Conservation (phyloP, 1,140 invertebrate genomes). For the Ditylenchus dipsaci region DNA sequence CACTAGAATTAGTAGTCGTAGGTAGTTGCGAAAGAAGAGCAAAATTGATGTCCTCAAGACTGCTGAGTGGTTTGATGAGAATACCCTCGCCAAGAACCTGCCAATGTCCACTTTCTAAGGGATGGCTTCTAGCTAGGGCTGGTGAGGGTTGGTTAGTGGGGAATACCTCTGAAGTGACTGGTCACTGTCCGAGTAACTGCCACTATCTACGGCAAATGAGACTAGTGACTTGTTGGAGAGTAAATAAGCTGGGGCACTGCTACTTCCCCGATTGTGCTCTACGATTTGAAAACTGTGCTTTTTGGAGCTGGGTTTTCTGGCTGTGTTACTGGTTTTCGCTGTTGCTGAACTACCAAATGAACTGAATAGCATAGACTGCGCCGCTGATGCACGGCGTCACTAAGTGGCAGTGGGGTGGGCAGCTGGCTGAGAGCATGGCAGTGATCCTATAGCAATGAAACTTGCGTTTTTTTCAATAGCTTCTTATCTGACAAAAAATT, state of each 20-base stretch:
- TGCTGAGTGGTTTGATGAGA: constrained; percentile 39
- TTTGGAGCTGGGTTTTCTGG: no score
- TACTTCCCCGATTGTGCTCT: constrained; percentile 6
- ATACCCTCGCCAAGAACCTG: constrained; percentile 33
- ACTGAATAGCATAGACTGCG: constrained; percentile 8
- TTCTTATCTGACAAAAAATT: no score
- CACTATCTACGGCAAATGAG: background rate
- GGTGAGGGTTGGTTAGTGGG: background rate
- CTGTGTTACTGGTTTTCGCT: background rate
- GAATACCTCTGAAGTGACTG: background rate
- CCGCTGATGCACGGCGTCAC: constrained; percentile 4
- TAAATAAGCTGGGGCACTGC: constrained; percentile 4
- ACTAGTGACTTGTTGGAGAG: background rate
- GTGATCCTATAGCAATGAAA: background rate
- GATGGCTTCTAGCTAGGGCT: constrained; percentile 5
- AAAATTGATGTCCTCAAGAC: constrained; percentile 18
- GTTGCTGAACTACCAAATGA: constrained; percentile 5
- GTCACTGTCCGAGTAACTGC: constrained; percentile 3
- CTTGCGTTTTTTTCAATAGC: no score
- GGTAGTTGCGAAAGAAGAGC: constrained; percentile 16
- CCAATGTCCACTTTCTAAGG: constrained; percentile 34
- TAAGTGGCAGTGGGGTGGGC: background rate
- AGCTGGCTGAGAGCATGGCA: background rate
- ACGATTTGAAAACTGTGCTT: constrained; percentile 12
- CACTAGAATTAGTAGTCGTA: background rate